Base-by-base conservation (phyloP, 2,113 vertebrate species). In the Silurus asotus region DNA sequence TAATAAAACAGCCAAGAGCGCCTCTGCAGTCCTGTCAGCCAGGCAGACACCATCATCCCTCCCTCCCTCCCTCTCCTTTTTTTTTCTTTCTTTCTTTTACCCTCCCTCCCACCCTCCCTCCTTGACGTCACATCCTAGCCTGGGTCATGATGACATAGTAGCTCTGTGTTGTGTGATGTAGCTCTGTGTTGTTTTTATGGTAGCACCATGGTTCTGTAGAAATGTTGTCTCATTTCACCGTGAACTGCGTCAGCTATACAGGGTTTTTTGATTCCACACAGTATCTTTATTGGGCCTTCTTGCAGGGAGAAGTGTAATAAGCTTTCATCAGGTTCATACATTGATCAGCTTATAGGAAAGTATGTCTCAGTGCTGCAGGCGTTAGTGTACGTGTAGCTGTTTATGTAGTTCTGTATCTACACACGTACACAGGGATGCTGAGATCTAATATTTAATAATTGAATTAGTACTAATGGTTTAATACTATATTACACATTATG, bases 301-400 rank as follows among this genome's bases (percentile, higher is more conserved):
- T 64, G 37, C 20, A 70, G 28, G 19, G 65, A 65, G 65, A 75
- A 14, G 17, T 74, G 76, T 76, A 81, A 75, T 56, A 64, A 85
- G 59, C 58, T 48, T 62, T 23, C 20, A 56, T 69, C 79, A 58
- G 75, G 4, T 11, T 55, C 19, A n/a, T 69, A 7, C 69, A 79
- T 61, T 45, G 19, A 79, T 61, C 53, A 83, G 78, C 87, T 90
- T 88, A 90, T 90, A 89, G 88, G 87, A 89, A 90, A 85, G 88
- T 65, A 84, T 8, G 81, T 84, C 64, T 81, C 76, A 88, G 84
- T 87, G 81, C 85, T 85, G 89, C 90, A 84, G 23, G 9, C 28
- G 45, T 55, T 51, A 53, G 23, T 11, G 48, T 53, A 53, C 23
- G 7, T 45, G 61, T 75, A 48, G 6, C 56, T 14, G 17, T 72